Conservation (phyloP, 2,888 invertebrate species). For the Micoletzkya japonica region DNA sequence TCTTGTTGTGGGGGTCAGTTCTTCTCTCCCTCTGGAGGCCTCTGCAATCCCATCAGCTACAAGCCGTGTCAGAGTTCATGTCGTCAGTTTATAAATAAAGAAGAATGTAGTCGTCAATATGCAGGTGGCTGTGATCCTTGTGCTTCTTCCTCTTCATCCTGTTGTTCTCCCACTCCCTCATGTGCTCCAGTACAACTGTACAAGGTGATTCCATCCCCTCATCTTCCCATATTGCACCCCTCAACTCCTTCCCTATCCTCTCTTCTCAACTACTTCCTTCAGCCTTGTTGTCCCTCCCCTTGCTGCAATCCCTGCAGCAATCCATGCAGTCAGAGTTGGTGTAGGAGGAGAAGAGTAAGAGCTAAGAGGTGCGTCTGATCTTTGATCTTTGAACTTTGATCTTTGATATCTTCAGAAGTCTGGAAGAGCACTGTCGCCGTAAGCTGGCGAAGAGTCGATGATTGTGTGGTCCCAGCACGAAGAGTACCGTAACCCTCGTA, state of each 20-base stretch:
- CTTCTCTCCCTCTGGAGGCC: constrained; percentile 14
- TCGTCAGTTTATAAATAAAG: neutral
- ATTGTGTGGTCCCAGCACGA: no score
- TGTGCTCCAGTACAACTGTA: neutral
- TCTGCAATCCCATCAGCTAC: constrained; percentile 14
- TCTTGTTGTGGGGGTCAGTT: constrained; percentile 14
- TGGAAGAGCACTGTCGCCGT: no score
- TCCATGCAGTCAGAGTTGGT: constrained; percentile 4
- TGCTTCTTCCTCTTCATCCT: neutral
- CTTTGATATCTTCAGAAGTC: no score
- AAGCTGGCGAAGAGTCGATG: no score
- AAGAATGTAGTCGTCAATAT: neutral
- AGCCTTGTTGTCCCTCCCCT: constrained; percentile 8
- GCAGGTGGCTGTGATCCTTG: constrained; percentile 1
- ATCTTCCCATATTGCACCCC: neutral
- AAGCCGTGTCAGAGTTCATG: constrained; percentile 13
- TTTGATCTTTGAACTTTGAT: neutral
- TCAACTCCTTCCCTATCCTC: no score
- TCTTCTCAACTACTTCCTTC: neutral
- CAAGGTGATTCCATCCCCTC: neutral
- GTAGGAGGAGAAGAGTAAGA: constrained; percentile 15
- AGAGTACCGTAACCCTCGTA: no score
- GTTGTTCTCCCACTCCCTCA: neutral
- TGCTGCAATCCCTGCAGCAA: constrained; percentile 14
- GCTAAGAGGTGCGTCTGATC: constrained; percentile 4